These are phyloP conservation scores for Potamilus streckersoni DNA, from an alignment of 1,140 invertebrate species.

Conservation along the genomic window DNA sequence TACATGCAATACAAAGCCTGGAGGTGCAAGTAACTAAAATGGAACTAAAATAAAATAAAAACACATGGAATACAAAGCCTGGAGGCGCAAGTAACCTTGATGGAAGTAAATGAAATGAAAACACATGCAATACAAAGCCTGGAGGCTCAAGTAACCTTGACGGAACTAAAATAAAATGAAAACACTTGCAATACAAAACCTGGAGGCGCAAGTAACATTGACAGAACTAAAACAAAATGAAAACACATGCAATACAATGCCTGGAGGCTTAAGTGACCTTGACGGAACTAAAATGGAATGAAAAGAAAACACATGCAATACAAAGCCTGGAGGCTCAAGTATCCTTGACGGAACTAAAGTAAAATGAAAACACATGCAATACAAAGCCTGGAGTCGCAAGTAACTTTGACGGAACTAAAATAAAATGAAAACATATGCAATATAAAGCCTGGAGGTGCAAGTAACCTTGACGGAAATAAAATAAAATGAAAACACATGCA, in stretches of 20 bases:
- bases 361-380: slow-evolving; percentile 2
- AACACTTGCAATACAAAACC: slow-evolving; percentile 75
- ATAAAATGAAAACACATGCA: slow-evolving; percentile 12
- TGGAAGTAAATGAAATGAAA: slow-evolving; percentile 75
- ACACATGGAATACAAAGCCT: slow-evolving; percentile 78
- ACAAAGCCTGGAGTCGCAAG: slow-evolving; percentile 94
- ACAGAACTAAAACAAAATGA: slow-evolving; percentile 75
- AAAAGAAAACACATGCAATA: slow-evolving; percentile 1
- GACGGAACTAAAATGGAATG: slow-evolving; percentile 81
- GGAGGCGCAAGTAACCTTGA: slow-evolving; percentile 92
- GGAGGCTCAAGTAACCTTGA: slow-evolving; percentile 92
- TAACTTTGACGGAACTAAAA: slow-evolving; percentile 88
- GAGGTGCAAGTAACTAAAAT: slow-evolving; percentile 90
- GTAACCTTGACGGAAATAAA: slow-evolving; percentile 88
- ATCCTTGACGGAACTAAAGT: slow-evolving; percentile 86
- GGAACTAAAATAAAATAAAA: slow-evolving; percentile 74
- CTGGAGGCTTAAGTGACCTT: slow-evolving; percentile 94
- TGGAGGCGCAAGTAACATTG: slow-evolving; percentile 95
- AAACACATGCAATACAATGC: slow-evolving; percentile 72
- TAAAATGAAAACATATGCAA: slow-evolving; percentile 4
- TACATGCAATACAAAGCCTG: slow-evolving; percentile 81
- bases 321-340: slow-evolving; percentile 95
- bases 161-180: slow-evolving; percentile 75
- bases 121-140: slow-evolving; percentile 78
- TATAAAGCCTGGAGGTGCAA: slow-evolving; percentile 94